Conservation (phyloP, 2,113 vertebrate genomes). For the Indicator maculatus region DNA sequence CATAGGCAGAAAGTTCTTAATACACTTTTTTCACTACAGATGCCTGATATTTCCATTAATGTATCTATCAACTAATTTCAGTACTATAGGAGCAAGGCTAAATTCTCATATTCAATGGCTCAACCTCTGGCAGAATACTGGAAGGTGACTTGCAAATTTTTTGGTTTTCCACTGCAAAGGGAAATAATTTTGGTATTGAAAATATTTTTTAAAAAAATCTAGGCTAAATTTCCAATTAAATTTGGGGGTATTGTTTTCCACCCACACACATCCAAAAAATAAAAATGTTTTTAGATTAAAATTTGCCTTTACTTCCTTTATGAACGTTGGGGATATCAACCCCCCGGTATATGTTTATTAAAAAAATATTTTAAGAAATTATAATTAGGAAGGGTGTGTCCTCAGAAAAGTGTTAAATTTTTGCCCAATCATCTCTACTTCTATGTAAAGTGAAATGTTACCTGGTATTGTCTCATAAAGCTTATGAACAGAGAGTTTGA, state of each 20-base stretch:
- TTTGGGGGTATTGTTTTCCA: neutral
- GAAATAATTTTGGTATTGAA: neutral
- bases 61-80: neutral
- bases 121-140: neutral
- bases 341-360: neutral
- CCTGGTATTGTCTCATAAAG: conserved; percentile 66
- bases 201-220: neutral
- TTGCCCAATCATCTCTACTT: conserved; percentile 24
- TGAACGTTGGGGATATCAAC: neutral
- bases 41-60: neutral
- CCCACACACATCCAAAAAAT: neutral
- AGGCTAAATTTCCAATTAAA: neutral
- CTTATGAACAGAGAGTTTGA: conserved; percentile 69
- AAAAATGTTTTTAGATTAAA: neutral
- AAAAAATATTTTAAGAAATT: neutral
- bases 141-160: neutral
- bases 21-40: neutral
- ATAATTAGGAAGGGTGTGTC: neutral
- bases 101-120: neutral
- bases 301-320: neutral
- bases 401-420: conserved; percentile 11
- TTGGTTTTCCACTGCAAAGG: neutral
- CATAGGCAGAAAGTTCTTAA: neutral
- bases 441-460: conserved; percentile 60
- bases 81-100: neutral